Base-by-base conservation (phyloP, 1,140 invertebrate species). In the Leptopilina clavipes region DNA sequence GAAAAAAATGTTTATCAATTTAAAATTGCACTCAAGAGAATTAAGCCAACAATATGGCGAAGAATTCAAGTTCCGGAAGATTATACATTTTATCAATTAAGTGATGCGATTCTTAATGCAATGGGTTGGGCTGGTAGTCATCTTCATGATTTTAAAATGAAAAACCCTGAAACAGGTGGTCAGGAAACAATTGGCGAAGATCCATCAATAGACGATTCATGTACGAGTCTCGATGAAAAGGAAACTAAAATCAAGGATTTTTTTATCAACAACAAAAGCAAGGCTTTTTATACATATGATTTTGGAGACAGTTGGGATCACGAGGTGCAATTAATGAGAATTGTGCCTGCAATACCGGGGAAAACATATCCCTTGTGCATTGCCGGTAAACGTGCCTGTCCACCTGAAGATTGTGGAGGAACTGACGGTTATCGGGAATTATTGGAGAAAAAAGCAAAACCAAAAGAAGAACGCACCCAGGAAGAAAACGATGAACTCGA, bases 1-100 rank as follows among this genome's bases (percentile, higher is more conserved):
- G 59, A 37, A 10, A 77, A 12, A 59, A 31, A 70, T n/a, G 70
- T 71, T 25, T 73, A 73, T 31, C 72, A 73, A 31, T 73, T 73
- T 54, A 22, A 25, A n/a, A 37, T 73, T 5, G 9, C 10, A 0
- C 25, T 73, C 0, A 54, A 72, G 19, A 0, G 22, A 8, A 72
- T 48, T 0, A 72, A 72, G 11, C 71, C 71, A 22, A 45, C 14
- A 31, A 73, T 73, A 17, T 73, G 72, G 72, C 48, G 48, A n/a
- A 12, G 48, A 37, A 52, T 73, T 3, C 14, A n/a, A 37, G 19
- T 73, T 14, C 45, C 72, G 0, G 48, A 52, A 17, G 31, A 73
- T 31, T 48, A 9, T 12, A 73, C 6, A 5, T 73, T 73, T 56
- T 19, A 31, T 52, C 22, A 73, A 17, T 31, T 73, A 1, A 45